These are phyloP conservation scores for Sebastes baramenuke DNA, from an alignment of 2,797 vertebrate genomes.

Conservation along the genomic window DNA sequence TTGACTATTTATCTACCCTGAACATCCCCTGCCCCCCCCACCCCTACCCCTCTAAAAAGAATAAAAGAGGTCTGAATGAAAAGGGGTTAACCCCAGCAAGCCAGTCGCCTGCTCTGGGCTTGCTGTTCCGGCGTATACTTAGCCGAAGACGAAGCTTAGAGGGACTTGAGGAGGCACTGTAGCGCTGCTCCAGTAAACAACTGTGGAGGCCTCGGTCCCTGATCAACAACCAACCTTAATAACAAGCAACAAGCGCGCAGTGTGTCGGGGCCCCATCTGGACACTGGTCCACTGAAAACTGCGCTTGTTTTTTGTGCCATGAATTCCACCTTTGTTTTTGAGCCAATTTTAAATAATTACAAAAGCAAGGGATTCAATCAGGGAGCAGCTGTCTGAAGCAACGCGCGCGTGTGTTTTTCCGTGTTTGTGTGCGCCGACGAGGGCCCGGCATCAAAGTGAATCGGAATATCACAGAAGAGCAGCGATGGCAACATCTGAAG, in stretches of 20 bases:
- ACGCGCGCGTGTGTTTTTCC: constrained; percentile 32
- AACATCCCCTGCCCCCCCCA: no score
- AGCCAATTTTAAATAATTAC: constrained; percentile 80
- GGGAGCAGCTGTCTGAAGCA: constrained; percentile 73
- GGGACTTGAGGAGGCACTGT: constrained; percentile 46
- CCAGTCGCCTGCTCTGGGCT: constrained; percentile 27
- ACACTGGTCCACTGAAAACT: constrained; percentile 63
- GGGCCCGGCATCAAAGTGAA: constrained; percentile 75
- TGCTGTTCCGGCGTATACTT: constrained; percentile 18
- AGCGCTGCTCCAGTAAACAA: constrained; percentile 57
- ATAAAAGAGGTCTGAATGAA: no score
- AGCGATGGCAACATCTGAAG: constrained; percentile 63
- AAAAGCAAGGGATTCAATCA: constrained; percentile 79
- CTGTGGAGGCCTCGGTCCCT: constrained; percentile 47
- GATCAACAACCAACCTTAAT: constrained; percentile 59
- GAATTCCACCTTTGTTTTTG: constrained; percentile 74
- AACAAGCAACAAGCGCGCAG: constrained; percentile 66
- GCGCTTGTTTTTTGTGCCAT: constrained; percentile 55
- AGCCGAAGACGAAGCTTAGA: constrained; percentile 52
- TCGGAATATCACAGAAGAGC: constrained; percentile 67
- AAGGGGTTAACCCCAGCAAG: constrained; percentile 43
- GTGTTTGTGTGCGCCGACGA: constrained; percentile 54
- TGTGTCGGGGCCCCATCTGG: constrained; percentile 74
- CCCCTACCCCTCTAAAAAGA: no score
- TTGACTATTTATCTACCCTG: no score